These are phyloP conservation scores for Aricia artaxerxes DNA, from an alignment of 2,888 invertebrate species.

Conservation along the genomic window DNA sequence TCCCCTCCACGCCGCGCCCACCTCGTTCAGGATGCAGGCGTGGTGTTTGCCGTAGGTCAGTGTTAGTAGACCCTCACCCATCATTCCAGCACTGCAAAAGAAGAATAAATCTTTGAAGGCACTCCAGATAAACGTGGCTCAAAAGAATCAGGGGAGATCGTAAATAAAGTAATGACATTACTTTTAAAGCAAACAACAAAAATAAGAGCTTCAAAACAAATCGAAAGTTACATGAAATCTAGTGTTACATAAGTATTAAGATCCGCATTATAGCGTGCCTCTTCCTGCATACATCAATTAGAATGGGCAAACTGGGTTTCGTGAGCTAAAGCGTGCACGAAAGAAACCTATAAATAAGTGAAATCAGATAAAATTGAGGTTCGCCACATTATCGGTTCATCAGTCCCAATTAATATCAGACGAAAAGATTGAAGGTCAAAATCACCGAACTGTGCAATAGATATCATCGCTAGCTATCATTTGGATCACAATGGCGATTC, in stretches of 20 bases:
- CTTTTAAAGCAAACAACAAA: slow-evolving; percentile 26
- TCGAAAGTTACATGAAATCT: slow-evolving; percentile 32
- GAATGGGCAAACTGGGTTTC: slow-evolving; percentile 55
- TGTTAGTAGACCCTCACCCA: slow-evolving; percentile 89
- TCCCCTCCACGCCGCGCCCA: slow-evolving; percentile 92
- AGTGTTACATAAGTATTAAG: slow-evolving; percentile 37
- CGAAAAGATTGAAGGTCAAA: slow-evolving; percentile 67
- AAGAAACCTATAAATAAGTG: slow-evolving; percentile 56
- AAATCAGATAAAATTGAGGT: slow-evolving; percentile 64
- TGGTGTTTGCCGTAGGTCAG: slow-evolving; percentile 96
- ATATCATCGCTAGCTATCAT: slow-evolving; percentile 19
- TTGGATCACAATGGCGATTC: slow-evolving; percentile 52
- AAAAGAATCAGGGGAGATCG: not conserved
- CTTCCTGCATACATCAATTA: slow-evolving; percentile 47
- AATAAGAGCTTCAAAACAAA: slow-evolving; percentile 18
- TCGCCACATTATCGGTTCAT: slow-evolving; percentile 62
- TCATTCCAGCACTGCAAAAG: slow-evolving; percentile 77
- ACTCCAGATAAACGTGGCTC: not conserved
- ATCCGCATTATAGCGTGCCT: slow-evolving; percentile 42
- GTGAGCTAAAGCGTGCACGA: slow-evolving; percentile 56
- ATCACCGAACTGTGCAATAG: slow-evolving; percentile 61
- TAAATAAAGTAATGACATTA: not conserved
- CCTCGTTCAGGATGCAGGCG: slow-evolving; percentile 94
- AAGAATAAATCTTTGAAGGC: slow-evolving; percentile 34
- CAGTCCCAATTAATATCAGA: slow-evolving; percentile 60